These are phyloP conservation scores for Montifringilla adamsi DNA, from an alignment of 2,113 vertebrate genomes.

Conservation along the genomic window DNA sequence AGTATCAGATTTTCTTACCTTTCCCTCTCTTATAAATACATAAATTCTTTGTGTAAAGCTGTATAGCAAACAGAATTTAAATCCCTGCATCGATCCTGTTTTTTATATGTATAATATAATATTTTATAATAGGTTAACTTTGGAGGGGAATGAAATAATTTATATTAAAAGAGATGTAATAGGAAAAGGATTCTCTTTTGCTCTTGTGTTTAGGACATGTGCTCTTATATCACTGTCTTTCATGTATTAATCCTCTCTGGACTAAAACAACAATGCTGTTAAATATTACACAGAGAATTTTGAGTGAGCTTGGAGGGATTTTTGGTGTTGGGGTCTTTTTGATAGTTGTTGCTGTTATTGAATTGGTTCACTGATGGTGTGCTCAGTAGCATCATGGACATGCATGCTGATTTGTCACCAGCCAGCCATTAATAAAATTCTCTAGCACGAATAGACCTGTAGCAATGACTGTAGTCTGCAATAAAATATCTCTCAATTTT, in stretches of 20 bases:
- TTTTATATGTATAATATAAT: background rate
- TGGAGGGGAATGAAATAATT: background rate
- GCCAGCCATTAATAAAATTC: background rate
- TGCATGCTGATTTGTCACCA: background rate
- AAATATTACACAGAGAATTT: background rate
- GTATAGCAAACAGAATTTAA: background rate
- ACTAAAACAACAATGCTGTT: background rate
- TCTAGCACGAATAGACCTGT: background rate
- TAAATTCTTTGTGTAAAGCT: background rate
- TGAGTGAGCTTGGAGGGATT: background rate
- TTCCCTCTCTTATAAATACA: background rate
- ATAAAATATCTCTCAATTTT: background rate
- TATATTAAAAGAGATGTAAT: background rate
- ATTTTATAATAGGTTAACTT: background rate
- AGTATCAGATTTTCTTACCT: background rate
- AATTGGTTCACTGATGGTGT: background rate
- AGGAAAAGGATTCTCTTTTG: background rate
- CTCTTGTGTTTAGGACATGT: background rate
- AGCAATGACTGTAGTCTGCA: background rate
- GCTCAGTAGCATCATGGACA: background rate
- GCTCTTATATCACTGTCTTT: background rate
- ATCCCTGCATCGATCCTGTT: background rate
- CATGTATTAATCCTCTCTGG: background rate
- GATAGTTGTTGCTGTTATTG: background rate
- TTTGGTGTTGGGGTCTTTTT: background rate